Conservation (phyloP, 2,888 invertebrate genomes). For the Oligia latruncula region DNA sequence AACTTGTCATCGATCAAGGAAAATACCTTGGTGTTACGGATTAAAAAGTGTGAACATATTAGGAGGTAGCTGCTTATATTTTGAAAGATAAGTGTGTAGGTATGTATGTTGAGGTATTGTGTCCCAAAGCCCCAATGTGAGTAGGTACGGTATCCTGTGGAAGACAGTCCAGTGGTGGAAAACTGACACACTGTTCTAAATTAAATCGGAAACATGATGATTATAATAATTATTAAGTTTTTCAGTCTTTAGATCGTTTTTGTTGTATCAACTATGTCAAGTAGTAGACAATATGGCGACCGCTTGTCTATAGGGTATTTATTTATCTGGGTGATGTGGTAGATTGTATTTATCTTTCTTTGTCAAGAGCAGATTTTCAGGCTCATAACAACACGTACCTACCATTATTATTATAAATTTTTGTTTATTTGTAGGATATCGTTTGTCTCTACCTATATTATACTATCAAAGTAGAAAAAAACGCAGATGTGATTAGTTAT, state of each 20-base stretch:
- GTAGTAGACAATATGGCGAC: not conserved
- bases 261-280: not conserved
- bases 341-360: too few relatives aligned
- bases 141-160: too few relatives aligned
- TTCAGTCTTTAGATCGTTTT: not conserved
- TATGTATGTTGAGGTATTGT: not conserved
- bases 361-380: not conserved
- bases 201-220: not conserved
- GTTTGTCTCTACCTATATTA: not conserved
- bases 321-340: not conserved
- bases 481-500: slow-evolving; percentile 43
- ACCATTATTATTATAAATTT: not conserved
- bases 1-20: slow-evolving; percentile 46
- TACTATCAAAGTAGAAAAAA: slow-evolving; percentile 19
- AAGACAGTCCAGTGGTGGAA: not conserved
- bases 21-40: slow-evolving; percentile 44
- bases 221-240: not conserved
- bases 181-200: not conserved
- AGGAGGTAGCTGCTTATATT: slow-evolving; percentile 1
- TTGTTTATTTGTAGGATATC: not conserved
- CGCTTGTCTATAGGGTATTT: not conserved
- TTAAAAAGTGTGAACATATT: slow-evolving; percentile 26
- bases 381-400: too few relatives aligned
- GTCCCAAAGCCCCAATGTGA: not conserved
- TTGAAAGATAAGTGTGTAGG: not conserved